These are phyloP conservation scores for Sorex maritimensis DNA, from an alignment of 2,797 vertebrate genomes.

Conservation along the genomic window DNA sequence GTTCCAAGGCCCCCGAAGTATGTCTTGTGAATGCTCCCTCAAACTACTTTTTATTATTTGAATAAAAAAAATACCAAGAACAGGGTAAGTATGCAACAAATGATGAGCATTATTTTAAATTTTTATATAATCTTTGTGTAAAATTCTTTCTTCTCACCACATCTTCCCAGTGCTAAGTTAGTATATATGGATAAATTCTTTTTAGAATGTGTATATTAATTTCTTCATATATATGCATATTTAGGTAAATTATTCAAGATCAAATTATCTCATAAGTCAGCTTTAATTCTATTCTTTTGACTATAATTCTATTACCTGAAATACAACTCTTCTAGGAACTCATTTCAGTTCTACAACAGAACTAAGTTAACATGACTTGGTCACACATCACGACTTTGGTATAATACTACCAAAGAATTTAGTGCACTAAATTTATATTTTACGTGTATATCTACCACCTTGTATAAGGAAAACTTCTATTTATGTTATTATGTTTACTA, in stretches of 20 bases:
- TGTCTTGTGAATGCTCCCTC: no score
- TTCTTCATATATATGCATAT: no score
- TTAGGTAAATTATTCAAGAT: no score
- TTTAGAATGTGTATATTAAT: no score
- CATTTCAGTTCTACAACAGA: not conserved
- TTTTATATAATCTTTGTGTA: not conserved
- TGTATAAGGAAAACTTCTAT: not conserved
- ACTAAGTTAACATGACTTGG: not conserved
- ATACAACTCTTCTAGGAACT: not conserved
- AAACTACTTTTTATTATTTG: not conserved
- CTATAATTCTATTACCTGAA: not conserved
- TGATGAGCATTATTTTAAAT: not conserved
- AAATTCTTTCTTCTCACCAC: not conserved
- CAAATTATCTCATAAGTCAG: not conserved
- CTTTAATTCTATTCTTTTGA: not conserved
- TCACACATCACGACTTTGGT: not conserved
- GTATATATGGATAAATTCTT: not conserved
- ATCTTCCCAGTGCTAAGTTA: not conserved
- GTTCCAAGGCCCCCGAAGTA: no score
- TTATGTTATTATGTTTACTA: not conserved
- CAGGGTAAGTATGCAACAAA: not conserved
- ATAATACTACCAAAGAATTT: not conserved
- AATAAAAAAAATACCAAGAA: not conserved
- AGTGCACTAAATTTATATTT: not conserved
- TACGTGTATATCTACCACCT: not conserved